A percentile compares a stretch with the other conserved stretches of the same genome.
Conservation (phyloP, 2,888 invertebrate genomes). For the Ditula angustiorana region DNA sequence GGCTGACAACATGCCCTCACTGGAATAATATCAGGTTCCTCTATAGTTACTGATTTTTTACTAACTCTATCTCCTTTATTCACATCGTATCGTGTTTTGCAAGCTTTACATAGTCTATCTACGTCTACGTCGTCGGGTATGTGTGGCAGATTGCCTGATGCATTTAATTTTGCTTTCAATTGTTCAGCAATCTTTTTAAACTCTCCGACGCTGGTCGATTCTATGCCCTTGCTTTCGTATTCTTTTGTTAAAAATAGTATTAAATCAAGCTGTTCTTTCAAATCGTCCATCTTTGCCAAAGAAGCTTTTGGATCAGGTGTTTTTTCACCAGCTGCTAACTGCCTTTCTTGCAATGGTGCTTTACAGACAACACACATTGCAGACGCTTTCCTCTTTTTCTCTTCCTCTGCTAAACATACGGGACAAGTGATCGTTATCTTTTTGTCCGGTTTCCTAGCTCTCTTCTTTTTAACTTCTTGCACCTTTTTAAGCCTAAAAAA, state of each 20-base stretch:
- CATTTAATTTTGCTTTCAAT: not conserved
- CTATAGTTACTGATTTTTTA: not conserved
- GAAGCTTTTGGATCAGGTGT: not conserved
- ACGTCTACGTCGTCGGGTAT: not conserved
- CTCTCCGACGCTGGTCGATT: not conserved
- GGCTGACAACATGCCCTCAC: not conserved
- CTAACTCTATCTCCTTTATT: not conserved
- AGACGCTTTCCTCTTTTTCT: not conserved
- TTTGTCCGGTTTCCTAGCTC: conserved; percentile 39
- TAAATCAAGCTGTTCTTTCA: conserved; percentile 1
- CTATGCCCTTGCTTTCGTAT: not conserved
- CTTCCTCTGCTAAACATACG: not conserved
- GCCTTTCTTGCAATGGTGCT: not conserved
- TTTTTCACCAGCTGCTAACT: conserved; percentile 1
- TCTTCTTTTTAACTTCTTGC: conserved; percentile 43
- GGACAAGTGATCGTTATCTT: conserved; percentile 1
- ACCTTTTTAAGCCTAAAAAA: conserved; percentile 53
- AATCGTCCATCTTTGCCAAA: not conserved
- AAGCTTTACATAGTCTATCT: not conserved
- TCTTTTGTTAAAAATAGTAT: not conserved
- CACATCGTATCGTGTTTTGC: not conserved
- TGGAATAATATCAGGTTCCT: not conserved
- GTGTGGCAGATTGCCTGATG: too few species aligned
- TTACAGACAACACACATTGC: not conserved
- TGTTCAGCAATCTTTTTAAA: not conserved